These are phyloP conservation scores for Coregonus sp. DNA, from an alignment of 2,797 vertebrate species.

Conservation along the genomic window DNA sequence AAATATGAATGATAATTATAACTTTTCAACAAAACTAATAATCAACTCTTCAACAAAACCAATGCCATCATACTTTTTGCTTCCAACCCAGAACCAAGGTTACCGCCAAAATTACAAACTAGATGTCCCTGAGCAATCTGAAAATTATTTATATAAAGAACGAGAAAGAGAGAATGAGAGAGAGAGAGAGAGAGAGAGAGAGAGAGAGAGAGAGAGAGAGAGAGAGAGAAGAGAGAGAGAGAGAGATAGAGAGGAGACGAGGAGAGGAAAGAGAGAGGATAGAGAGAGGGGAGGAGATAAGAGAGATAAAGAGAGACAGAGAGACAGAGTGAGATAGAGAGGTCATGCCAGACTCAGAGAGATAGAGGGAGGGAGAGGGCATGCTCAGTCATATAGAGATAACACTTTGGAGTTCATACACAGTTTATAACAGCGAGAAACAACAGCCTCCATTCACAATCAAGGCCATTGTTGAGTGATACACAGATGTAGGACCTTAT, in stretches of 20 bases:
- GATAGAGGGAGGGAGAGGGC: not conserved
- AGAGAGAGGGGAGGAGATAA: too few relatives aligned
- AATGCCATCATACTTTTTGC: not conserved
- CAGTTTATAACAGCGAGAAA: not conserved
- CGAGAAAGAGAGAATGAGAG: not conserved
- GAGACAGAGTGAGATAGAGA: not conserved
- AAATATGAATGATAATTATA: not conserved
- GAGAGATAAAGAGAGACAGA: too few relatives aligned
- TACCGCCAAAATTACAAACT: not conserved
- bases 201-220: not conserved
- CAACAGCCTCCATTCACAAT: not conserved
- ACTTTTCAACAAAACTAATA: not conserved
- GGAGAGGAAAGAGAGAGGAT: not conserved
- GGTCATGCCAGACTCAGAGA: too few relatives aligned
- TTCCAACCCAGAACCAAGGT: not conserved
- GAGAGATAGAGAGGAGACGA: not conserved
- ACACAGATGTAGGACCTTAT: not conserved
- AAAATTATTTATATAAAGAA: not conserved
- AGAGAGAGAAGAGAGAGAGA: not conserved
- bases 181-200: not conserved
- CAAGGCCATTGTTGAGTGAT: slow-evolving; percentile 44
- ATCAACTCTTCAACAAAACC: not conserved
- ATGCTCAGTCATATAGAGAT: not conserved
- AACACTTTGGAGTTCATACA: not conserved
- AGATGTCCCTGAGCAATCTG: not conserved